Evolutionary conservation across 2,888 invertebrate genomes (phyloP), one percentile per base, ranked within the genome.

Genomic region (Conus canariensis): DNA sequence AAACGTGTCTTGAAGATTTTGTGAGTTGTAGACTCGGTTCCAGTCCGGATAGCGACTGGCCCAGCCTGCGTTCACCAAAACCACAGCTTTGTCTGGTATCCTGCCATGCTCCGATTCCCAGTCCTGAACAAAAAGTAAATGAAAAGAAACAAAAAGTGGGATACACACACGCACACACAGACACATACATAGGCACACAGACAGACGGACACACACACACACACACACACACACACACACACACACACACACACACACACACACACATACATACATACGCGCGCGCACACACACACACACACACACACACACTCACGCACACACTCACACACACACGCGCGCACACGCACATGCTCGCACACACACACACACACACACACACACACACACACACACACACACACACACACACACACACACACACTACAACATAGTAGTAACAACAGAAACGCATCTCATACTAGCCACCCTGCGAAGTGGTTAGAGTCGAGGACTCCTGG

Each of bases 41-140:
- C 92, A 93, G 91, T 96, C 94, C 1, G 95, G 95, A 94, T 96
- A 96, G 86, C 92, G 94, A 12, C 90, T 7, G 91, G 93, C 60
- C 96, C 96, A 96, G 2, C 96, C 96, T 2, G 96, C 96, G 92
- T 95, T 94, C 90, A 97, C 94, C 16, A 97, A 92, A 2, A 97
- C 94, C 3, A 97, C 95, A 16, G 96, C 95, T 10, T 96, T 96
- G 9, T 95, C 92, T 1, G 96, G 96, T 91, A 97, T 96, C 6
- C 92, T 91, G 1, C 97, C 97, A 89, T 94, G 87, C 16, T 58
- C 91, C 0, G 91, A 91, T 93, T 97, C 96, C 97, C 97, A 97
- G 5, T 95, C 90, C 56, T 95, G 93, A 8, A 19, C 8, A 70
- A 70, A 64, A 7, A 14, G 64, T 64, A 16, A 64, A 64, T 64